Evolutionary conservation across 2,888 invertebrate genomes (phyloP), one percentile per base, ranked within the genome.

Genomic region (Philopedon plagiatum): DNA sequence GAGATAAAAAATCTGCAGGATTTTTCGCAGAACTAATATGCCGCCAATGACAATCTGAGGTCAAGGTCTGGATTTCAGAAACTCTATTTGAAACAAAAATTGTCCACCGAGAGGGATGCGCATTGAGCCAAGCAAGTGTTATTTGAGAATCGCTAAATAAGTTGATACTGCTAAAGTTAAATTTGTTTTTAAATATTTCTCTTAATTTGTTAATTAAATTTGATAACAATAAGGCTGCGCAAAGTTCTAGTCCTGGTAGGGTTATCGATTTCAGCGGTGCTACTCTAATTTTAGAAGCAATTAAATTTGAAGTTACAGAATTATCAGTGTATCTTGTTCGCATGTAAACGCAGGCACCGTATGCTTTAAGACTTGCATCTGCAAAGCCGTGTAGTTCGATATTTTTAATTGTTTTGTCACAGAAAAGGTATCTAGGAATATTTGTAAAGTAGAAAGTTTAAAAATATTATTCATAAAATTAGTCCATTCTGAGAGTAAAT

Each of bases 161-260:
- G 46, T 73, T 57, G 8, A 72, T 41, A 2, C 49, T 65, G 11
- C 57, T 11, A 32, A 61, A 13, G 0, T 5, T 7, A 15, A 68
- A 23, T 5, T n/a, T 26, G 21, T 60, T 37, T 51, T 8, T 1
- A 41, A 69, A 68, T 5, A 66, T 49, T 3, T 13, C 5, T 5
- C 63, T 3, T 11, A 72, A 11, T 57, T 39, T 62, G 2, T 5
- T 9, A 5, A 13, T 19, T 60, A 71, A 26, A 26, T 57, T 49
- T 9, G 68, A 18, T 9, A 69, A 13, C 18, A 75, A 34, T 1
- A 62, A 3, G 26, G 60, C 60, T 15, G 39, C 71, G 29, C 61
- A 61, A 1, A 75, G 46, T 41, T 73, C 73, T 11, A 75, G 32
- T 49, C 65, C 61, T 7, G 75, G 71, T 2, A 76, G 29, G 0